These are phyloP conservation scores for Macrotis lagotis DNA, from an alignment of 2,113 vertebrate species.

Conservation along the genomic window DNA sequence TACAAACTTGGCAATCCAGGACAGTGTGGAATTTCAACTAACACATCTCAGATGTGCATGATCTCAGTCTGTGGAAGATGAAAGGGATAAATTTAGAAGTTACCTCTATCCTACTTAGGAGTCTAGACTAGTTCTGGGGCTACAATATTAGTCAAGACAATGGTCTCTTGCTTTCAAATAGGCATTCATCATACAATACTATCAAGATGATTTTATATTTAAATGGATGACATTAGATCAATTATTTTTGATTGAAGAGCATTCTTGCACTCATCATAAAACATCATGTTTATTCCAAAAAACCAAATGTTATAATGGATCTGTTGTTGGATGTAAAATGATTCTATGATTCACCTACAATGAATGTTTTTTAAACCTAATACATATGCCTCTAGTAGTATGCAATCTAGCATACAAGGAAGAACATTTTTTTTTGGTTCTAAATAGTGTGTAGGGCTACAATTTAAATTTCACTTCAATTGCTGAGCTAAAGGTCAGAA, in stretches of 20 bases:
- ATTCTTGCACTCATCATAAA: slow-evolving; percentile 27
- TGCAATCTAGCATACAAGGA: not conserved
- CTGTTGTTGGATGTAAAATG: slow-evolving; percentile 61
- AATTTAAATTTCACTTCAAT: not conserved
- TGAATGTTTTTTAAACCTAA: slow-evolving; percentile 29
- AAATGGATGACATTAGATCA: slow-evolving; percentile 32
- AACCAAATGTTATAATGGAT: slow-evolving; percentile 59
- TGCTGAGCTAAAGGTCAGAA: not conserved
- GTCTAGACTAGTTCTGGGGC: slow-evolving; percentile 66
- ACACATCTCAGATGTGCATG: slow-evolving; percentile 74
- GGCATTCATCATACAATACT: slow-evolving; percentile 58
- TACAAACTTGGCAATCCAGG: slow-evolving; percentile 59
- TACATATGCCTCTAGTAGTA: slow-evolving; percentile 8
- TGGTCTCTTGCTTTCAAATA: slow-evolving; percentile 67
- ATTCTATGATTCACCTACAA: slow-evolving; percentile 55
- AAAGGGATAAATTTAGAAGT: slow-evolving; percentile 69
- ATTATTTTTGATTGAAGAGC: slow-evolving; percentile 52
- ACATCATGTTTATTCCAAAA: slow-evolving; percentile 54
- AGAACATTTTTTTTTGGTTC: not conserved
- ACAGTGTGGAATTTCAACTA: slow-evolving; percentile 72
- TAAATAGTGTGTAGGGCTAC: not conserved
- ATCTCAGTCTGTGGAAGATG: slow-evolving; percentile 65
- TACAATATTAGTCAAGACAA: slow-evolving; percentile 55
- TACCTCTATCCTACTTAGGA: slow-evolving; percentile 49
- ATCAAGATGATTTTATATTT: slow-evolving; percentile 54